Conservation (phyloP, 2,113 vertebrate genomes). For the Trichechus manatus region DNA sequence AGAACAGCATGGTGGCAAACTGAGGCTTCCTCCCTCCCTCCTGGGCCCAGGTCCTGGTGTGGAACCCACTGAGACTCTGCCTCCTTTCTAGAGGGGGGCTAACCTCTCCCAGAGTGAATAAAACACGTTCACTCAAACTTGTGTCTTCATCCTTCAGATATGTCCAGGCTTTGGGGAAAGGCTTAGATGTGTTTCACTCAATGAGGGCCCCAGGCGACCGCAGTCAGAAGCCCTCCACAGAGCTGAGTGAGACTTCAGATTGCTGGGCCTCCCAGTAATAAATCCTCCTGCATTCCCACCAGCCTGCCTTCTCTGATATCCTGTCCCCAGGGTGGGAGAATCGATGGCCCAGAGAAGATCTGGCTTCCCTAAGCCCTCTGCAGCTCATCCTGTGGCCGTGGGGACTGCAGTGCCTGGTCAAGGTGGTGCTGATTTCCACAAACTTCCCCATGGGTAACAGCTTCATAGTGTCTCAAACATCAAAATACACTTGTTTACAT, state of each 20-base stretch:
- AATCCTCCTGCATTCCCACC: not conserved
- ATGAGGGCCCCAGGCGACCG: not conserved
- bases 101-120: not conserved
- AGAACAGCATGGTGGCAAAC: not conserved
- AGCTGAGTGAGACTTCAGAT: too few relatives aligned
- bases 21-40: not conserved
- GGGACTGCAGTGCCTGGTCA: too few relatives aligned
- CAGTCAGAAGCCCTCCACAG: not conserved
- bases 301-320: too few relatives aligned
- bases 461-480: not conserved
- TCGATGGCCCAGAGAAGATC: not conserved
- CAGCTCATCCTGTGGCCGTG: too few relatives aligned
- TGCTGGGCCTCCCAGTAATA: too few relatives aligned
- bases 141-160: not conserved
- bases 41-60: not conserved
- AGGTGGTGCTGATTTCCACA: not conserved
- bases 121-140: not conserved
- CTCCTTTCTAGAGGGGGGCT: not conserved
- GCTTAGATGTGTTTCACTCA: not conserved
- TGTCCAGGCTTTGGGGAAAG: not conserved
- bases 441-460: not conserved
- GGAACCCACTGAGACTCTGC: not conserved
- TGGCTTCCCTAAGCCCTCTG: too few relatives aligned
- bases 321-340: not conserved
- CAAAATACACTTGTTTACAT: not conserved